phyloP scores from a whole-genome alignment of 2,888 invertebrate genomes.

The Hypena proboscidalis region DNA sequence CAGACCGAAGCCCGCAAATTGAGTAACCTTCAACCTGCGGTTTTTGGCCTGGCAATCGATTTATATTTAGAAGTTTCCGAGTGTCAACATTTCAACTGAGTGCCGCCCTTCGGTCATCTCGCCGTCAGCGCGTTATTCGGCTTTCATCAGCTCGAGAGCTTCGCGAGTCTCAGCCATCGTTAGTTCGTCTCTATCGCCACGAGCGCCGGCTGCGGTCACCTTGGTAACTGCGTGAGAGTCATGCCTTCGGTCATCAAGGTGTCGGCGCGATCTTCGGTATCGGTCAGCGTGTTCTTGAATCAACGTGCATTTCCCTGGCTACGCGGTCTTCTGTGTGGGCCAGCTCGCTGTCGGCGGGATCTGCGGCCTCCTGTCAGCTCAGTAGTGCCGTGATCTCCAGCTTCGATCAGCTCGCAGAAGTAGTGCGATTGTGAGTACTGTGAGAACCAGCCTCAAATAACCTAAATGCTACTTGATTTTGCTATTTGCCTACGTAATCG shows the following conservation, averaged over 20 bases:
- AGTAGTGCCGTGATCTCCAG: neutral
- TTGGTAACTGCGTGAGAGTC: neutral
- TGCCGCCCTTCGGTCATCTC: neutral
- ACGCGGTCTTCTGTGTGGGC: neutral
- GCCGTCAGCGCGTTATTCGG: neutral
- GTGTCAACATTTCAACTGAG: too few species aligned
- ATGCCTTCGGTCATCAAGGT: neutral
- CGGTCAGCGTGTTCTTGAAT: neutral
- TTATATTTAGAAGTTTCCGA: too few species aligned
- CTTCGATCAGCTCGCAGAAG: neutral
- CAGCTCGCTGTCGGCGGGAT: neutral
- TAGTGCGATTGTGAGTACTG: too few species aligned
- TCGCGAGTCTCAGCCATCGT: neutral
- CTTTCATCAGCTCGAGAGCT: neutral
- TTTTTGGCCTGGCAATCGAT: too few species aligned
- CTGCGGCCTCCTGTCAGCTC: neutral
- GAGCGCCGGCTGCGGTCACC: neutral
- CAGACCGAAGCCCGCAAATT: too few species aligned
- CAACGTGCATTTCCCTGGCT: neutral
- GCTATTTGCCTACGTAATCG: too few species aligned
- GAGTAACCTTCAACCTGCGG: too few species aligned
- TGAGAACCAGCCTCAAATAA: too few species aligned
- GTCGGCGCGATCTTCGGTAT: neutral
- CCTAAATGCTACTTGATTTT: too few species aligned
- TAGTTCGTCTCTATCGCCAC: neutral